These are phyloP conservation scores for Cyphomyrmex costatus DNA, from an alignment of 1,140 invertebrate genomes.

Conservation along the genomic window DNA sequence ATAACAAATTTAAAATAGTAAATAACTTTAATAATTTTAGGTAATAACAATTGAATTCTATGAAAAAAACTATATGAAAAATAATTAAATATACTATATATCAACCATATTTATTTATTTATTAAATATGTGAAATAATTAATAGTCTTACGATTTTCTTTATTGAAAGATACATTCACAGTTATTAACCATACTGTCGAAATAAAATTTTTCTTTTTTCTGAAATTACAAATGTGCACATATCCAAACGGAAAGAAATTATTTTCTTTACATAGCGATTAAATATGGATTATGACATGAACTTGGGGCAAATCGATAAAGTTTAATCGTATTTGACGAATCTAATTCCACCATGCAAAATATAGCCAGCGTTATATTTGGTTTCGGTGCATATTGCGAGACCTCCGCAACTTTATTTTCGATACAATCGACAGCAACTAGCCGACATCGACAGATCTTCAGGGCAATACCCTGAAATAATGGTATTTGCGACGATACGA, in stretches of 20 bases:
- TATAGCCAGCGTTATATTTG: not conserved
- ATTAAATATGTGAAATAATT: not conserved
- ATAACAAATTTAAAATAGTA: not conserved
- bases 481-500: slow-evolving; percentile 32
- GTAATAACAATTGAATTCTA: not conserved
- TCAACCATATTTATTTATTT: not conserved
- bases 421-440: not conserved
- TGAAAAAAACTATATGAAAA: not conserved
- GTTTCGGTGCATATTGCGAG: not conserved
- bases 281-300: not conserved
- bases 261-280: not conserved
- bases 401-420: slow-evolving; percentile 16
- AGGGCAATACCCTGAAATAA: slow-evolving; percentile 53
- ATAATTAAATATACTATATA: not conserved
- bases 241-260: not conserved
- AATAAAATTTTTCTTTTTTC: not conserved
- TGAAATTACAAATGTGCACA: not conserved
- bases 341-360: no score
- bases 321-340: not conserved
- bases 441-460: not conserved
- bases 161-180: not conserved
- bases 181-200: not conserved
- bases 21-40: no score
- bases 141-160: not conserved
- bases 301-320: slow-evolving; percentile 16